Percentiles rank a stretch among this genome's conserved stretches.
phyloP scores from a whole-genome alignment of 2,797 vertebrate genomes.

The Telmatherina bonti region DNA sequence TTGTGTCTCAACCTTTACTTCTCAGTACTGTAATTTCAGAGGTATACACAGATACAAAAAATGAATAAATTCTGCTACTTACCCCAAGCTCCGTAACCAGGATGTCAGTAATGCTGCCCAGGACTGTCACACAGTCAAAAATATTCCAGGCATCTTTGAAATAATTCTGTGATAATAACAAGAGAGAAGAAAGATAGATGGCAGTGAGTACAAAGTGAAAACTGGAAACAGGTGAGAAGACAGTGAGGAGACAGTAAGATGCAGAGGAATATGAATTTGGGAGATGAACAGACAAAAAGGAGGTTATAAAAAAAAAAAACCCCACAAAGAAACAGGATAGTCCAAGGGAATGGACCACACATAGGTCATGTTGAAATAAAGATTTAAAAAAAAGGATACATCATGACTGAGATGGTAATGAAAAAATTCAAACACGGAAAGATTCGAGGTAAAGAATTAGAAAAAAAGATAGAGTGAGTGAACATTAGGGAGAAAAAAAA shows the following conservation, averaged over 20 bases:
- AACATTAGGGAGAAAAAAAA: conserved; percentile 21
- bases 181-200: conserved; percentile 34
- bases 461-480: not conserved
- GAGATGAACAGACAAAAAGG: conserved; percentile 1
- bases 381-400: not conserved
- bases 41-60: conserved; percentile 11
- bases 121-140: conserved; percentile 98
- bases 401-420: not conserved
- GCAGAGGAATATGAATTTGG: conserved; percentile 25
- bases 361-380: conserved; percentile 12
- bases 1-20: conserved; percentile 13
- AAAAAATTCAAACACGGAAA: not conserved
- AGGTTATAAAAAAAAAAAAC: not conserved
- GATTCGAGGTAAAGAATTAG: conserved; percentile 8
- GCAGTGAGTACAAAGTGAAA: not conserved
- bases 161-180: conserved; percentile 88
- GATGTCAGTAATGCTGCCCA: conserved; percentile 98
- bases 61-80: conserved; percentile 71
- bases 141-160: conserved; percentile 98
- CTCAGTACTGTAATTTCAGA: conserved; percentile 11
- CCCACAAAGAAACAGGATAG: conserved; percentile 7
- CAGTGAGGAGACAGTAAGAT: conserved; percentile 9
- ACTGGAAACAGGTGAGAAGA: conserved; percentile 5
- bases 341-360: not conserved
- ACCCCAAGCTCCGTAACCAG: conserved; percentile 97